Conservation (phyloP, 2,113 vertebrate genomes). For the Pseudolaguvia tuberculata region DNA sequence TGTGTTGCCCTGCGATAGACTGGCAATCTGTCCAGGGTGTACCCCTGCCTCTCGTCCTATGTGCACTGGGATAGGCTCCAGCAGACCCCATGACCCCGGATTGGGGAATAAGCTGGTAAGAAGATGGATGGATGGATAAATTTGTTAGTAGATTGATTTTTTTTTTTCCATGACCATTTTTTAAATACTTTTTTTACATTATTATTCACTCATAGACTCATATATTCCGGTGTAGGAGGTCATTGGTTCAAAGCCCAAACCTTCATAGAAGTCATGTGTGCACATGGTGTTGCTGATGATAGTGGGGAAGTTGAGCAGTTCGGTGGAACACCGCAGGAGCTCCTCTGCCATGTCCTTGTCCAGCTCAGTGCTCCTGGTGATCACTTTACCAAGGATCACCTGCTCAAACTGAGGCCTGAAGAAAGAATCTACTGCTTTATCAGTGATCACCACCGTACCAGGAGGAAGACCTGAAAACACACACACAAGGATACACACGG, state of each 20-base stretch:
- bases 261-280: constrained; percentile 86
- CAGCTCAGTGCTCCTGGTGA: constrained; percentile 77
- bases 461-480: constrained; percentile 71
- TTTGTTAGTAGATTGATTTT: too few relatives aligned
- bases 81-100: too few relatives aligned
- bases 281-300: constrained; percentile 80
- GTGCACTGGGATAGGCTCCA: too few relatives aligned
- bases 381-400: constrained; percentile 77
- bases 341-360: constrained; percentile 72
- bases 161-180: too few relatives aligned
- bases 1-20: too few relatives aligned
- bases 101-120: too few relatives aligned
- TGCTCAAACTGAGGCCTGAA: constrained; percentile 77
- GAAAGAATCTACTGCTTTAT: constrained; percentile 74
- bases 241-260: constrained; percentile 50
- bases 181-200: too few relatives aligned
- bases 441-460: constrained; percentile 78
- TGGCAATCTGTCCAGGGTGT: too few relatives aligned
- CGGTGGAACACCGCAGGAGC: constrained; percentile 72
- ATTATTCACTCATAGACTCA: too few relatives aligned
- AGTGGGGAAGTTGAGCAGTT: constrained; percentile 62
- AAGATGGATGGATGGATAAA: too few relatives aligned
- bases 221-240: too few relatives aligned
- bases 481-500: not conserved
- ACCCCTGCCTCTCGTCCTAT: too few relatives aligned